A percentile compares a stretch with the other conserved stretches of the same genome.
These are phyloP conservation scores for Chrysotoxum bicinctum DNA, from an alignment of 2,888 invertebrate genomes.

Conservation along the genomic window DNA sequence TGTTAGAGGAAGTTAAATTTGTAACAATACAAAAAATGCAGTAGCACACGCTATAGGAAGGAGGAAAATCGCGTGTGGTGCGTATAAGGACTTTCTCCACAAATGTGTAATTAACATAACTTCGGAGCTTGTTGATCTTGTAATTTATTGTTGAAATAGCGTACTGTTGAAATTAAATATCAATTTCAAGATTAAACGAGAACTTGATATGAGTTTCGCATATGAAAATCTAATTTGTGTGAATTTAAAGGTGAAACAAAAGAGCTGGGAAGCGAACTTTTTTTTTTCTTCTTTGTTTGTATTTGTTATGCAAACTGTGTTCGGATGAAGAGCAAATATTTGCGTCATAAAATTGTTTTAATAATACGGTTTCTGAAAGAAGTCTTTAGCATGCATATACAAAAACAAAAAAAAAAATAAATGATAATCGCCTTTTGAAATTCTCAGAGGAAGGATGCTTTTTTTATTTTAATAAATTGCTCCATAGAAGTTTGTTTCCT, in stretches of 20 bases:
- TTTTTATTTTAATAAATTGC: background rate
- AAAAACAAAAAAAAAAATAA: background rate
- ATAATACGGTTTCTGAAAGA: background rate
- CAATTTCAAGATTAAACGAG: slow-evolving; percentile 17
- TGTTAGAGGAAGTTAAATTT: slow-evolving; percentile 54
- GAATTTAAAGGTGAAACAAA: slow-evolving; percentile 21
- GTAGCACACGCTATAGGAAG: background rate
- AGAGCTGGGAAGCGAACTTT: slow-evolving; percentile 50
- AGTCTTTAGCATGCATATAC: background rate
- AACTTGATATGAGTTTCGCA: slow-evolving; percentile 9
- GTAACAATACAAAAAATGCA: slow-evolving; percentile 19
- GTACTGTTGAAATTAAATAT: slow-evolving; percentile 28
- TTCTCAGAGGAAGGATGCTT: background rate
- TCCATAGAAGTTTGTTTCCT: background rate
- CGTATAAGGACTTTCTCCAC: slow-evolving; percentile 56
- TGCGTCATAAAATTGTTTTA: background rate
- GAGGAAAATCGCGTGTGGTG: slow-evolving; percentile 39
- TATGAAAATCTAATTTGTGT: slow-evolving; percentile 1
- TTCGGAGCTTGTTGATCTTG: slow-evolving; percentile 31
- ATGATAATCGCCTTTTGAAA: background rate
- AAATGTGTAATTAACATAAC: slow-evolving; percentile 59
- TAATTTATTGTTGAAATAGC: slow-evolving; percentile 40
- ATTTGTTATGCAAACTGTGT: background rate
- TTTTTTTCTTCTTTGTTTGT: background rate
- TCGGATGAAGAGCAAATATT: background rate